Conservation (phyloP, 2,888 invertebrate genomes). For the Acronicta aceris region DNA sequence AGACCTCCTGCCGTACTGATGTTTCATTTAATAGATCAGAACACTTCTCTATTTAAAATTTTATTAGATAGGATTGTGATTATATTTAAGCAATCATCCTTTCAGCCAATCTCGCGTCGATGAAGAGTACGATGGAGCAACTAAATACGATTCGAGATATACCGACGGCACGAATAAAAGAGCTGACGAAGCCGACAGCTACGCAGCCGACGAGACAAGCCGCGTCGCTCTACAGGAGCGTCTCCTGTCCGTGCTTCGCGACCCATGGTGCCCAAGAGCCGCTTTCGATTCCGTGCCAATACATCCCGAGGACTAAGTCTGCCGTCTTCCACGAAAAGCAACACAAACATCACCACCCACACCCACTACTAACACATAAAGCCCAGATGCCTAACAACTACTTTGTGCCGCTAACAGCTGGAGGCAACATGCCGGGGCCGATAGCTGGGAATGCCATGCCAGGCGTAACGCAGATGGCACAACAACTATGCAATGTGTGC, state of each 20-base stretch:
- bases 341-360: neutral
- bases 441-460: neutral
- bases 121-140: conserved; percentile 65
- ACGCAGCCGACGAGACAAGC: conserved; percentile 32
- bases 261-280: neutral
- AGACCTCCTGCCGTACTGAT: conserved; percentile 32
- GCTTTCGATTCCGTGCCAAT: conserved; percentile 23
- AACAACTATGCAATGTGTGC: conserved; percentile 30
- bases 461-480: conserved; percentile 20
- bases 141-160: conserved; percentile 55
- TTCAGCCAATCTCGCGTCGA: conserved; percentile 73
- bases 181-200: conserved; percentile 28
- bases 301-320: conserved; percentile 49
- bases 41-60: conserved; percentile 12
- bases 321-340: conserved; percentile 41
- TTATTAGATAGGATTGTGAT: conserved; percentile 58
- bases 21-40: conserved; percentile 58
- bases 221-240: conserved; percentile 50
- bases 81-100: conserved; percentile 72
- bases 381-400: conserved; percentile 14
- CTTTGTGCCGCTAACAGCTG: conserved; percentile 18
- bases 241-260: conserved; percentile 64
- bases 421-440: neutral
- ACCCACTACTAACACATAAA: neutral
- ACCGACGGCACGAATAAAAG: conserved; percentile 53